phyloP scores from a whole-genome alignment of 37 sponge, comb jelly and placozoan species.

The Beroe forskalii region DNA sequence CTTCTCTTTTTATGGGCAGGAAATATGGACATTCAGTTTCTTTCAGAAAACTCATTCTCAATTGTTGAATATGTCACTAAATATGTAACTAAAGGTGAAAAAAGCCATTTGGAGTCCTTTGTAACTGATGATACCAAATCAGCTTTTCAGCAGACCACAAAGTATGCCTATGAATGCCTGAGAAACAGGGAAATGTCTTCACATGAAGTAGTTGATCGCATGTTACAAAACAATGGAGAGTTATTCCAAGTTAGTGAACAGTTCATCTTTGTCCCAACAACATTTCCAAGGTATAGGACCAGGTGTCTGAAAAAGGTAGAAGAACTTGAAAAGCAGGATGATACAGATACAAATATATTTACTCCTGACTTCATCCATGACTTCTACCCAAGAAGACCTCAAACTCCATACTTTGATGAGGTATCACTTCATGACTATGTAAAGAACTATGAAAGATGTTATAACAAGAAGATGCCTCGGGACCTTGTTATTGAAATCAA shows the following conservation, averaged over 20 bases:
- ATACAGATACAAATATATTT: not conserved
- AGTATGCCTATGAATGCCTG: not conserved
- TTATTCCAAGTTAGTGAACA: not conserved
- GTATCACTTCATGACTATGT: not conserved
- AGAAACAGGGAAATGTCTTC: not conserved
- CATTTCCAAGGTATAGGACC: not conserved
- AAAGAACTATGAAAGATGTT: not conserved
- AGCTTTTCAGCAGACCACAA: not conserved
- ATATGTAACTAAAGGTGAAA: not conserved
- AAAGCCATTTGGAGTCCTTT: not conserved
- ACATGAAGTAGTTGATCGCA: not conserved
- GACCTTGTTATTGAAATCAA: not conserved
- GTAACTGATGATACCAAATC: not conserved
- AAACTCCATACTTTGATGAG: not conserved
- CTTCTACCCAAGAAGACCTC: not conserved
- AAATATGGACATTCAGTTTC: slow-evolving; percentile 31
- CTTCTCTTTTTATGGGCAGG: not conserved
- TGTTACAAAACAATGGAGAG: not conserved
- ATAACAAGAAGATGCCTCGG: not conserved
- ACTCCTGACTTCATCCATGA: not conserved
- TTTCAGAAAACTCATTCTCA: not conserved
- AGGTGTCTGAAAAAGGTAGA: not conserved
- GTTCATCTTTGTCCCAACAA: not conserved
- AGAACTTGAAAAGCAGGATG: not conserved
- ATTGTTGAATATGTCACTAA: not conserved